Conservation (phyloP, 2,113 vertebrate genomes). For the Esox niger region DNA sequence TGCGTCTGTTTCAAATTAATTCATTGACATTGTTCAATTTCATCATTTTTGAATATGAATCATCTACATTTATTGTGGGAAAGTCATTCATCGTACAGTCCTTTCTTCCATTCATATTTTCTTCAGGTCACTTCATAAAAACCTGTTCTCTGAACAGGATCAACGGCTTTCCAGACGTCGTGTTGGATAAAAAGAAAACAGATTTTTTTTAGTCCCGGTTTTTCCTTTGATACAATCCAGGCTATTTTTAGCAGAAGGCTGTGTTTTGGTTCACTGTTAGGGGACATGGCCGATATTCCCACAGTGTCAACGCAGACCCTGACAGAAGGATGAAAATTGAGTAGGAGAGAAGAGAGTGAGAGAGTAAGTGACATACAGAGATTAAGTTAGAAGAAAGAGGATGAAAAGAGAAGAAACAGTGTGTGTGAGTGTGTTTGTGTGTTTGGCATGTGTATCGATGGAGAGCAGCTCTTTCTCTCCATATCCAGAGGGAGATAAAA, state of each 20-base stretch:
- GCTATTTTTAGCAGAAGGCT: constrained; percentile 43
- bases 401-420: not conserved
- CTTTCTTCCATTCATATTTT: too few relatives aligned
- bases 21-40: too few relatives aligned
- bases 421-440: not conserved
- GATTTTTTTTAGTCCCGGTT: not conserved
- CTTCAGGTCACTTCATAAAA: too few relatives aligned
- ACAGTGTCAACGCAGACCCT: not conserved
- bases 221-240: constrained; percentile 13
- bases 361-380: not conserved
- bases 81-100: not conserved
- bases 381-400: not conserved
- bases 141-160: not conserved
- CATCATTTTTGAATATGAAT: not conserved
- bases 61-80: not conserved
- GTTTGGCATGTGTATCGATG: not conserved
- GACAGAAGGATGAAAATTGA: not conserved
- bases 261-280: constrained; percentile 38
- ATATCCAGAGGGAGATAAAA: constrained; percentile 50
- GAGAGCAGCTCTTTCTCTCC: constrained; percentile 16
- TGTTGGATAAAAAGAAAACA: constrained; percentile 6
- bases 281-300: constrained; percentile 32
- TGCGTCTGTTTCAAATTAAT: not conserved
- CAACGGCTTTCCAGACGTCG: constrained; percentile 3
- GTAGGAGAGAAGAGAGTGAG: not conserved